These are phyloP conservation scores for Pteropus alecto DNA, from an alignment of 2,113 vertebrate species.

Conservation along the genomic window DNA sequence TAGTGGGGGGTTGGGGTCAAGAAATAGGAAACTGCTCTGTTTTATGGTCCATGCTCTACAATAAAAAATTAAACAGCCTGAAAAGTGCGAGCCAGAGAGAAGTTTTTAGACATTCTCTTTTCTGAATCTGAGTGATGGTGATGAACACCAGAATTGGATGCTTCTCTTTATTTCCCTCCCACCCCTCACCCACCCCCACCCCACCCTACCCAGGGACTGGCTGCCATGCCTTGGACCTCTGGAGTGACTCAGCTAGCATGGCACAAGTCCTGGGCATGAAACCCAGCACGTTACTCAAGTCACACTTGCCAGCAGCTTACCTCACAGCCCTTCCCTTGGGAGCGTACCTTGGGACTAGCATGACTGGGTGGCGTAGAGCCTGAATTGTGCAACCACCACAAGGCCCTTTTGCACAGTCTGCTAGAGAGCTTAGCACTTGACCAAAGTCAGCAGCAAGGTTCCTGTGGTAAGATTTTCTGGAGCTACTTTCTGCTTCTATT, in stretches of 20 bases:
- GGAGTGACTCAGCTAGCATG: not conserved
- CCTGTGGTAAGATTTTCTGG: not conserved
- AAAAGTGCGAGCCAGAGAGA: constrained; percentile 49
- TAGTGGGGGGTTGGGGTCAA: not conserved
- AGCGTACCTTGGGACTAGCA: not conserved
- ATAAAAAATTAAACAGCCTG: constrained; percentile 63
- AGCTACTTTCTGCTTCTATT: constrained; percentile 7
- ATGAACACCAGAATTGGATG: not conserved
- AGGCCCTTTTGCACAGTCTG: not conserved
- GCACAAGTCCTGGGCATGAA: not conserved
- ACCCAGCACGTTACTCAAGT: not conserved
- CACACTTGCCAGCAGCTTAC: not conserved
- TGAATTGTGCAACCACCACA: accelerated
- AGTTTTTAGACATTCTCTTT: not conserved
- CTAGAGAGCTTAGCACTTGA: not conserved
- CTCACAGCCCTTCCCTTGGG: not conserved
- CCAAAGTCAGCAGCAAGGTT: not conserved
- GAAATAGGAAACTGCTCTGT: constrained; percentile 41
- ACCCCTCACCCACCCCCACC: no score
- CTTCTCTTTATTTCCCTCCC: not conserved
- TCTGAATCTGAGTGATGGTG: not conserved
- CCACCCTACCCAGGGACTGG: not conserved
- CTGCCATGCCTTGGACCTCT: not conserved
- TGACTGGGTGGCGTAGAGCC: not conserved
- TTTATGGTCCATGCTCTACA: constrained; percentile 39